A percentile compares a stretch with the other conserved stretches of the same genome.
Evolutionary conservation across 2,797 vertebrate genomes (phyloP).

Genomic region (Cacajao melanocephalus): DNA sequence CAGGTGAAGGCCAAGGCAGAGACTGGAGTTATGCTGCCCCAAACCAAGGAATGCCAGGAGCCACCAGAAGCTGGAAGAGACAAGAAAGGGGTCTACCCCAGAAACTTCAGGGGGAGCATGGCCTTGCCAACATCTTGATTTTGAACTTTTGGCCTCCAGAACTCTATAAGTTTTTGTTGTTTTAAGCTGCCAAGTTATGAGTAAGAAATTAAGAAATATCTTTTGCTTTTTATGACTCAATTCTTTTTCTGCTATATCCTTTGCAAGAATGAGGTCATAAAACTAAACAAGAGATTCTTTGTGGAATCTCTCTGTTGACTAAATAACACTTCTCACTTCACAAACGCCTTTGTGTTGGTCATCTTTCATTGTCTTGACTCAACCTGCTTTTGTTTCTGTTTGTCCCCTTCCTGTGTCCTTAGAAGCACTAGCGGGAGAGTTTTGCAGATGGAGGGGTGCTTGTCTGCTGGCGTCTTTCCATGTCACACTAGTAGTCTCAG

Average conservation of each 20-base stretch:
- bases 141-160: background rate
- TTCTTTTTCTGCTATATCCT: background rate
- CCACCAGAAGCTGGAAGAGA: background rate
- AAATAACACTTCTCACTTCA: background rate
- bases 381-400: background rate
- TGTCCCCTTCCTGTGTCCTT: background rate
- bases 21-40: background rate
- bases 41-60: background rate
- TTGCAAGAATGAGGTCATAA: background rate
- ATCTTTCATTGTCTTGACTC: background rate
- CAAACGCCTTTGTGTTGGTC: background rate
- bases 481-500: background rate
- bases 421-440: background rate
- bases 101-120: accelerated
- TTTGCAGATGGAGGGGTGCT: background rate
- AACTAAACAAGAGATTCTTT: background rate
- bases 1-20: background rate
- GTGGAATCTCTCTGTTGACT: background rate
- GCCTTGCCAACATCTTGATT: background rate
- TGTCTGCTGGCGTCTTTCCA: background rate
- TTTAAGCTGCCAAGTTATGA: background rate
- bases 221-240: background rate
- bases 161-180: background rate
- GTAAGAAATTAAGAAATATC: background rate
- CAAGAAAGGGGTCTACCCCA: background rate